Evolutionary conservation across 1,140 invertebrate genomes (phyloP).

Genomic region (Limonius californicus): DNA sequence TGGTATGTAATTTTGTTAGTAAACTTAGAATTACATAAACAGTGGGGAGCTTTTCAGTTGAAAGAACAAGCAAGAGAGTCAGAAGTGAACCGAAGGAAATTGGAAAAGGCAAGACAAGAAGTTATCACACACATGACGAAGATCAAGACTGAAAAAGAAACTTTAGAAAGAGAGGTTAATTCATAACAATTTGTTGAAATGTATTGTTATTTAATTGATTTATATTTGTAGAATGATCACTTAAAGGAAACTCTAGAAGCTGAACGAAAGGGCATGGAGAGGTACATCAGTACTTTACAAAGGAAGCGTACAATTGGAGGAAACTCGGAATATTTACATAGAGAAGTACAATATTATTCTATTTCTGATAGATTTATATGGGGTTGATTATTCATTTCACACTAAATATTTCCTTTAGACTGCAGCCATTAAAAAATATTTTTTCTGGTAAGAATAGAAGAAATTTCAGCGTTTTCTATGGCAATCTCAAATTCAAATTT

Average conservation of each 20-base stretch:
- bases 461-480: too few species aligned
- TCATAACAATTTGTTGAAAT: not conserved
- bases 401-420: too few species aligned
- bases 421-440: too few species aligned
- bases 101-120: conserved; percentile 58
- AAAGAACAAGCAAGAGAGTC: conserved; percentile 56
- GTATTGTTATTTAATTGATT: not conserved
- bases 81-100: conserved; percentile 53
- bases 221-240: conserved; percentile 50
- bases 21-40: not conserved
- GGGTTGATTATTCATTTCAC: too few species aligned
- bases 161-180: conserved; percentile 55
- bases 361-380: not conserved
- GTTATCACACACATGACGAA: conserved; percentile 57
- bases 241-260: conserved; percentile 52
- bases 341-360: not conserved
- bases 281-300: conserved; percentile 29
- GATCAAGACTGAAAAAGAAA: conserved; percentile 57
- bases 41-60: conserved; percentile 43
- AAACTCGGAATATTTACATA: not conserved
- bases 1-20: conserved; percentile 40
- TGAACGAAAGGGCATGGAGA: conserved; percentile 50
- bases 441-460: too few species aligned
- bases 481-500: too few species aligned
- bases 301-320: conserved; percentile 35